These are phyloP conservation scores for Parambassis ranga DNA, from an alignment of 2,797 vertebrate genomes.

Conservation along the genomic window DNA sequence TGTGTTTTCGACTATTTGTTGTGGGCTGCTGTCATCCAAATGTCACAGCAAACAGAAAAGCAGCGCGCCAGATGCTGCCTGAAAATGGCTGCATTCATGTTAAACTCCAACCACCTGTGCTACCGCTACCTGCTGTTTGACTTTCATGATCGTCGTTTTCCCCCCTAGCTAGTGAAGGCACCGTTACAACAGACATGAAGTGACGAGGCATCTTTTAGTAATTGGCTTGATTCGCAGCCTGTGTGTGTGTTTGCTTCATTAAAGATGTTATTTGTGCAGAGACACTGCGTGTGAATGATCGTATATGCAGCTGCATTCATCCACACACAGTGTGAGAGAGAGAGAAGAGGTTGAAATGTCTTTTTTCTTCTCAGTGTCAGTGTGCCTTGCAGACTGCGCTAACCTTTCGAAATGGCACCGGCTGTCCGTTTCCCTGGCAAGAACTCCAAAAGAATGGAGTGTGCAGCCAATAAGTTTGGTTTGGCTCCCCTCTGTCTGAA, in stretches of 20 bases:
- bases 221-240: constrained; percentile 5
- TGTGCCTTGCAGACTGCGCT: constrained; percentile 60
- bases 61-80: constrained; percentile 30
- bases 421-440: constrained; percentile 69
- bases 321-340: too few relatives aligned
- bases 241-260: neutral
- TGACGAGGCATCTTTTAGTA: constrained; percentile 17
- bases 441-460: constrained; percentile 54
- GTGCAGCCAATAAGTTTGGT: constrained; percentile 48
- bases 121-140: constrained; percentile 19
- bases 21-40: constrained; percentile 16
- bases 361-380: constrained; percentile 41
- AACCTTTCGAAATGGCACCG: constrained; percentile 78
- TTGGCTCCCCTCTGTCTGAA: constrained; percentile 47
- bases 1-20: neutral
- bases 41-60: constrained; percentile 24
- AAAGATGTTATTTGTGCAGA: constrained; percentile 3
- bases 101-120: constrained; percentile 39
- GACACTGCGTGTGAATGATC: neutral
- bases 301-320: neutral
- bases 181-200: neutral
- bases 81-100: constrained; percentile 32
- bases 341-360: too few relatives aligned
- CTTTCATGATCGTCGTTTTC: neutral
- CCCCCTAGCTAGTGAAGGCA: neutral